Conservation (phyloP, 2,888 invertebrate genomes). For the Gastracanthus pulcherrimus region DNA sequence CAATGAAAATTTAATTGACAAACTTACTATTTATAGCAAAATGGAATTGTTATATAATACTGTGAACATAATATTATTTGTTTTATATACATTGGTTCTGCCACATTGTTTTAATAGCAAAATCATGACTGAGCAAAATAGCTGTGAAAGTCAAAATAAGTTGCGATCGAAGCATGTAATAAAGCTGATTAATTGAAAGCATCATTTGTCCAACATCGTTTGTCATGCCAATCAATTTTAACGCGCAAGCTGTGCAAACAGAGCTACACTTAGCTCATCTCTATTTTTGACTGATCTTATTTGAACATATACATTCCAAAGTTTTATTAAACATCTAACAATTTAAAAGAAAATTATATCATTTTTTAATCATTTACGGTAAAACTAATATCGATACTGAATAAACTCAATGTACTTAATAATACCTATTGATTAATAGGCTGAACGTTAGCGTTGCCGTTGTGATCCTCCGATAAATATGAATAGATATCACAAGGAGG, state of each 20-base stretch:
- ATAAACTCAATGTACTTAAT: too few species aligned
- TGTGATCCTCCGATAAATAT: conserved; percentile 7
- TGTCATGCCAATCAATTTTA: conserved; percentile 27
- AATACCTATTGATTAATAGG: neutral
- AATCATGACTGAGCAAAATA: neutral
- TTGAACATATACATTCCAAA: neutral
- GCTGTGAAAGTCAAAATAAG: conserved; percentile 9
- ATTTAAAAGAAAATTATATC: neutral
- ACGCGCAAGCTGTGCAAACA: conserved; percentile 36
- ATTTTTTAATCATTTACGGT: too few species aligned
- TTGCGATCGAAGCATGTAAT: neutral
- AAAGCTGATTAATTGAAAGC: conserved; percentile 12
- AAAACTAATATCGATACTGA: too few species aligned
- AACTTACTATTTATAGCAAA: too few species aligned
- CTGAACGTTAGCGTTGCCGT: neutral
- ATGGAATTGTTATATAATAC: too few species aligned
- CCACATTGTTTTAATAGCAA: neutral
- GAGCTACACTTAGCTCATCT: neutral
- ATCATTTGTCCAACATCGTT: conserved; percentile 5
- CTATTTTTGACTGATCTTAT: neutral
- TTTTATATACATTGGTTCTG: neutral
- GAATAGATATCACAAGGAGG: neutral
- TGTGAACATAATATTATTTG: neutral
- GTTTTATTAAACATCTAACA: neutral
- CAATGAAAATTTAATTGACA: too few species aligned